phyloP scores from a whole-genome alignment of 2,113 vertebrate genomes.

The Dicentrarchus labrax region DNA sequence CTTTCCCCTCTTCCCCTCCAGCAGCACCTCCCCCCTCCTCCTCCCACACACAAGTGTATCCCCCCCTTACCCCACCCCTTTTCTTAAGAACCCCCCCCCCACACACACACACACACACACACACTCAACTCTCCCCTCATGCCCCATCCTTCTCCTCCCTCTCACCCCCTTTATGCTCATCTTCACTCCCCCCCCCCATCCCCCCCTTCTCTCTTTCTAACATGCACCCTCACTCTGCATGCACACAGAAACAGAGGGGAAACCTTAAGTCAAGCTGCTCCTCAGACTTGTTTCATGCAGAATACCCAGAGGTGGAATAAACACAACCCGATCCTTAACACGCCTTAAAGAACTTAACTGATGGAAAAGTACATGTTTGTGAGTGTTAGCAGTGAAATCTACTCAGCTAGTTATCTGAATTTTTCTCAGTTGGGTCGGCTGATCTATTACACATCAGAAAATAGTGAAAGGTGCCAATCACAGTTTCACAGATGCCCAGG shows the following conservation, averaged over 20 bases:
- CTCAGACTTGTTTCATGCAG: slow-evolving; percentile 36
- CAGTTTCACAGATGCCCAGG: neutral
- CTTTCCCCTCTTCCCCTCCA: slow-evolving; percentile 2
- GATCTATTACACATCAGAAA: neutral
- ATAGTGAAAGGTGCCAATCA: neutral
- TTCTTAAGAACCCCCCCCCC: neutral
- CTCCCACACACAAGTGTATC: slow-evolving; percentile 11
- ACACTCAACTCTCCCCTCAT: neutral
- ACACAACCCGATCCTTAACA: neutral
- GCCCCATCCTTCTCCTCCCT: neutral
- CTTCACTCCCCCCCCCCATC: neutral
- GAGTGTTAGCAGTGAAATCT: neutral
- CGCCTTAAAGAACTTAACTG: neutral
- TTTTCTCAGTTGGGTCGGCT: no score
- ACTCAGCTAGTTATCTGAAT: neutral
- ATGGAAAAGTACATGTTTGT: neutral
- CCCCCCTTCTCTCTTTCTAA: neutral
- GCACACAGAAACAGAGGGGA: neutral
- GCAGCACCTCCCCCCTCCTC: neutral
- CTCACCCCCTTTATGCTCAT: neutral
- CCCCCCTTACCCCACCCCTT: neutral
- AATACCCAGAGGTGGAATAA: slow-evolving; percentile 2
- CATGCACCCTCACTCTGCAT: slow-evolving; percentile 23
- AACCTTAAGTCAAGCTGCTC: slow-evolving; percentile 19
- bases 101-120: neutral